Evolutionary conservation across 1,140 invertebrate species (phyloP), one percentile per base, ranked within the genome.

Genomic region (Macrocentrus cingulum): DNA sequence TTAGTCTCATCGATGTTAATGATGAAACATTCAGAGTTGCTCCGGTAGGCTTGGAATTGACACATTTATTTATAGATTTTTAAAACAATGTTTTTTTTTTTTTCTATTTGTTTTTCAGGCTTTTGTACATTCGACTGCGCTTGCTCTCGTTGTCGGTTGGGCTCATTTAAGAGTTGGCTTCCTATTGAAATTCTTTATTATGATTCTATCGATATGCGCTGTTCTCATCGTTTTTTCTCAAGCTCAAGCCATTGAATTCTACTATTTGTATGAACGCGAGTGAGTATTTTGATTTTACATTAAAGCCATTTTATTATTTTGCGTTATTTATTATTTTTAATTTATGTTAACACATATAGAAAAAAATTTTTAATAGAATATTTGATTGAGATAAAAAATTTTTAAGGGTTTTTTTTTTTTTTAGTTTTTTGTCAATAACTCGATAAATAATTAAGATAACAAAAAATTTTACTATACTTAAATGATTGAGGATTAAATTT

Each of bases 131-230:
- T 90, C 90, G 60, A 88, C 90, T 39, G 87, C 90, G 20, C 79
- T 95, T 22, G 87, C 87, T 0, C 67, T 95, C 39, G 83, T 90
- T 0, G 84, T 87, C 0, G 90, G 92, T 61, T 94, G 91, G 42
- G 87, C 92, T 8, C 94, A 95, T 76, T 81, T 95, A 3, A 83
- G 90, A 45, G 84, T 92, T 5, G 90, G 89, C 20, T 94, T 92
- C 66, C 78, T 94, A 2, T 74, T 95, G 3, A 97, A 95, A 76
- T 70, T 95, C 1, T 65, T 84, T 11, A 75, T 91, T 41, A 94
- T 94, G 91, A 60, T 87, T 8, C n/a, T 85, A 2, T 87, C 88
- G 1, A 74, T 88, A 3, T 65, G 83, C 1, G 70, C 80, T 0
- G 49, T 74, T n/a, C 61, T 80, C 3, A 37, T 64, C 5, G 63